Percentiles rank a stretch among this genome's conserved stretches.
phyloP scores from a whole-genome alignment of 1,140 invertebrate genomes.

The Arctopsyche grandis region DNA sequence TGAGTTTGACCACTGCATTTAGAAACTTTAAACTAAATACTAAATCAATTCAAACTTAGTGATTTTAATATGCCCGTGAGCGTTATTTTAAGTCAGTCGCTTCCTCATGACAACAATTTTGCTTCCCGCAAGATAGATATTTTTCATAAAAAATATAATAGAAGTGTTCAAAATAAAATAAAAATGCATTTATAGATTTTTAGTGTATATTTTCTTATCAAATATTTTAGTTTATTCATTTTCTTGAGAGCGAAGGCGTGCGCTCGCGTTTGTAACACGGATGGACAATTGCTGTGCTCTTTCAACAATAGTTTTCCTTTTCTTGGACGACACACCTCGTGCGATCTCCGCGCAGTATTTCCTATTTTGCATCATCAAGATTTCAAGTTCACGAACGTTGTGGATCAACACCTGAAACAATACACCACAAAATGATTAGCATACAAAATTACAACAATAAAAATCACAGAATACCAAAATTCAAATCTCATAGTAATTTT shows the following conservation, averaged over 20 bases:
- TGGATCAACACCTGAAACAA: constrained; percentile 73
- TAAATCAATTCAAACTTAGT: too few relatives aligned
- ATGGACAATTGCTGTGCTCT: constrained; percentile 96
- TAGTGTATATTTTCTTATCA: constrained; percentile 28
- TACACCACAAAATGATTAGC: constrained; percentile 37
- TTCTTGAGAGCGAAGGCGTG: constrained; percentile 96
- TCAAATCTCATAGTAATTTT: constrained; percentile 50
- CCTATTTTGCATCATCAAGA: constrained; percentile 98
- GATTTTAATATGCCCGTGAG: too few relatives aligned
- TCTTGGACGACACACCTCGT: constrained; percentile 95
- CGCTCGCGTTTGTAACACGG: constrained; percentile 94
- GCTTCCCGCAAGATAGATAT: too few relatives aligned
- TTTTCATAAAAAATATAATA: too few relatives aligned
- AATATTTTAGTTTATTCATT: constrained; percentile 82
- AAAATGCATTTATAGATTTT: background rate
- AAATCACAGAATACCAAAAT: constrained; percentile 43
- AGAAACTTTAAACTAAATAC: too few relatives aligned
- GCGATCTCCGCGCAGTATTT: constrained; percentile 98
- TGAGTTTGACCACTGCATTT: too few relatives aligned
- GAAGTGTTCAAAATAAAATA: background rate
- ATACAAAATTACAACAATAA: constrained; percentile 45
- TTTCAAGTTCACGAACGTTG: constrained; percentile 87
- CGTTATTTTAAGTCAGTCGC: too few relatives aligned
- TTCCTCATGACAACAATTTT: too few relatives aligned
- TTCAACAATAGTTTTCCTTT: constrained; percentile 95